Conservation (phyloP, 2,113 vertebrate species). For the Alaudala cheleensis region DNA sequence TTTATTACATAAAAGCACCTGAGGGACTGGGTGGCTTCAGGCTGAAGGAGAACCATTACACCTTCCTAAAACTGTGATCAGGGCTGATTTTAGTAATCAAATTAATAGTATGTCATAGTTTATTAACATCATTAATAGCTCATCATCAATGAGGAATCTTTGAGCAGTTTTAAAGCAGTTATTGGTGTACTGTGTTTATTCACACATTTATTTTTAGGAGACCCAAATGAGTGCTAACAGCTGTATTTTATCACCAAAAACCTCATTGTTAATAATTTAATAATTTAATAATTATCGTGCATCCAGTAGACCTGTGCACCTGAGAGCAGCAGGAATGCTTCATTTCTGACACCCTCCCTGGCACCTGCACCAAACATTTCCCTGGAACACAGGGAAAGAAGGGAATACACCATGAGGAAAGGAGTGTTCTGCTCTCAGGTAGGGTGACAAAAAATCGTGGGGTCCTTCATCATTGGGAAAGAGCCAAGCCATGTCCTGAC, state of each 20-base stretch:
- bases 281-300: neutral
- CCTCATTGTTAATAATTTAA: neutral
- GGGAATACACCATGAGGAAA: neutral
- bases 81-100: neutral
- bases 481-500: neutral
- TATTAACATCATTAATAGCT: no score
- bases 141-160: neutral
- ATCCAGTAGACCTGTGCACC: neutral
- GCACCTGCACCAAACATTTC: neutral
- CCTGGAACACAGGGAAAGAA: neutral
- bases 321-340: neutral
- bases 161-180: neutral
- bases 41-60: neutral
- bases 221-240: neutral
- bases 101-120: neutral
- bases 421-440: neutral
- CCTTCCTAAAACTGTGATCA: neutral
- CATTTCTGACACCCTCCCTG: neutral
- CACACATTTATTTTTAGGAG: neutral
- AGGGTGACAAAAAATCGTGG: neutral
- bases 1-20: neutral
- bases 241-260: neutral
- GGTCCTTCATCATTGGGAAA: neutral
- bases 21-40: neutral
- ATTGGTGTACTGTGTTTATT: neutral